Evolutionary conservation across 2,797 vertebrate species (phyloP), one percentile per base, ranked within the genome.

Genomic region (Balearica regulorum): DNA sequence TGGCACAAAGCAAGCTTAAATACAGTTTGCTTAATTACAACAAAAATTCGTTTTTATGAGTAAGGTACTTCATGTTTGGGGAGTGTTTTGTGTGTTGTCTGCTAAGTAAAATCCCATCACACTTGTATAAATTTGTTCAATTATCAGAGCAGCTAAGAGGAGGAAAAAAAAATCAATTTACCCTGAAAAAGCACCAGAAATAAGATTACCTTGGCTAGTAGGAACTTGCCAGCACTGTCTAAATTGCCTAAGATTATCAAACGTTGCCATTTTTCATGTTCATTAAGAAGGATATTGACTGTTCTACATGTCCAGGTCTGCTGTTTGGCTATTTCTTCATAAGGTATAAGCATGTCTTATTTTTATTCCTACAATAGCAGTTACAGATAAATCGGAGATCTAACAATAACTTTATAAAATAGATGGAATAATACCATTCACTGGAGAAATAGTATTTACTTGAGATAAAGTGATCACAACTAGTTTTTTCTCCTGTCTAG

Each of bases 61-160:
- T 96, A 85, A 96, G 94, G 94, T 84, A 92, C 94, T 97, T 97
- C 88, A 80, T 94, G 86, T 97, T 98, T 86, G 61, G 92, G 94
- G 97, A 98, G 81, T 94, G 95, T 97, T 98, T 97, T 94, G 84
- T 96, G 87, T 92, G 91, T 96, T 97, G 95, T 97, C 83, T 97
- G 72, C 89, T 97, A 97, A 97, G 93, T 96, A 97, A 97, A 98
- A 97, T 98, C 96, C 93, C 98, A 97, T 97, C 97, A 93, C 96
- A 97, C 96, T 98, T 98, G 92, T 96, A 97, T 97, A 98, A 97
- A 97, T 99, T 98, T 98, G 97, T 98, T 98, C 97, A 98, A 98
- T 99, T 98, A 98, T 97, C 97, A 98, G 98, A 98, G 97, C 54
- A 95, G 95, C 97, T 97, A 97, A 98, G 96, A 96, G 33, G 33